These are phyloP conservation scores for Leptodactylus fuscus DNA, from an alignment of 2,113 vertebrate species.

Conservation along the genomic window DNA sequence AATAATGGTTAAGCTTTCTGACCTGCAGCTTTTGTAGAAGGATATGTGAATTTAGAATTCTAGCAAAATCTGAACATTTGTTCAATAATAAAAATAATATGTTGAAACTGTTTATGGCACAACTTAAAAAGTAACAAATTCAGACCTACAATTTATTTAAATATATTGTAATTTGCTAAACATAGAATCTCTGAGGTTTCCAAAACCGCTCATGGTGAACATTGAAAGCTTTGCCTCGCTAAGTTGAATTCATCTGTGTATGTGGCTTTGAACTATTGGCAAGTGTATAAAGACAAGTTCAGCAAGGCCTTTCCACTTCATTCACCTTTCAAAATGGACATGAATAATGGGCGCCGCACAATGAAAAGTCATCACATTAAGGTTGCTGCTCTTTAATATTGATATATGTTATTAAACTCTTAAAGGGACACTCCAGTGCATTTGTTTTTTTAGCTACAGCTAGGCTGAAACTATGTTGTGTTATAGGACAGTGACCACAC, in stretches of 20 bases:
- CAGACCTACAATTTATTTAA: constrained; percentile 35
- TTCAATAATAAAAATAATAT: neutral
- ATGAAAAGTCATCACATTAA: neutral
- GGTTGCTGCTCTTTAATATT: neutral
- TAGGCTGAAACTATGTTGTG: no score
- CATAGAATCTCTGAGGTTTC: constrained; percentile 18
- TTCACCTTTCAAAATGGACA: constrained; percentile 10
- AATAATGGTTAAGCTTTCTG: neutral
- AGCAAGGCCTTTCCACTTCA: constrained; percentile 34
- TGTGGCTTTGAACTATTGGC: constrained; percentile 41
- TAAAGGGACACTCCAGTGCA: neutral
- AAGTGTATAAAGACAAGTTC: constrained; percentile 25
- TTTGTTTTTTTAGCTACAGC: no score
- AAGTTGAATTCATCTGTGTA: constrained; percentile 1
- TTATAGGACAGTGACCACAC: no score
- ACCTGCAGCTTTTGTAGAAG: neutral
- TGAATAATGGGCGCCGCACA: constrained; percentile 17
- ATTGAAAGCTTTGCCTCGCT: constrained; percentile 22
- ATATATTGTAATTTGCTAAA: constrained; percentile 36
- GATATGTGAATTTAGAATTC: neutral
- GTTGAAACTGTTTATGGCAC: neutral
- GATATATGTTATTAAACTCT: neutral
- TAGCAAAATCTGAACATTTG: neutral
- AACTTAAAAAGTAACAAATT: neutral
- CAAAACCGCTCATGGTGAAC: constrained; percentile 44